A percentile compares a stretch with the other conserved stretches of the same genome.
Conservation (phyloP, 2,888 invertebrate species). For the Pterostichus madidus region DNA sequence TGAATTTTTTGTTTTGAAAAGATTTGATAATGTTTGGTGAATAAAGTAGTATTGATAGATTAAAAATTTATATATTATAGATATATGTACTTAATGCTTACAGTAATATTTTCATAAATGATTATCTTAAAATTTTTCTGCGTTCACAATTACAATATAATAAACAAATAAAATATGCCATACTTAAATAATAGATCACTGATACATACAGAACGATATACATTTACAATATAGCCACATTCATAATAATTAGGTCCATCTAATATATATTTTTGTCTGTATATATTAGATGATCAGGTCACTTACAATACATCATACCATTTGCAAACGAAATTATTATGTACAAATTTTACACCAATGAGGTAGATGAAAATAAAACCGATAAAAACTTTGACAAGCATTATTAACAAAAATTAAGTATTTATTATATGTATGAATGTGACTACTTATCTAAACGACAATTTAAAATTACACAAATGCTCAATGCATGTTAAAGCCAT, state of each 20-base stretch:
- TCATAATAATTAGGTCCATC: slow-evolving; percentile 61
- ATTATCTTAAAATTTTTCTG: slow-evolving; percentile 65
- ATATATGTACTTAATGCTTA: slow-evolving; percentile 65
- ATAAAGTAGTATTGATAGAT: slow-evolving; percentile 46
- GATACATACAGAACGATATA: slow-evolving; percentile 64
- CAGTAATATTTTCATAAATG: slow-evolving; percentile 62
- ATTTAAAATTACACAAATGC: slow-evolving; percentile 64
- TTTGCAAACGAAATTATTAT: slow-evolving; percentile 27
- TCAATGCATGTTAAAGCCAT: slow-evolving; percentile 64
- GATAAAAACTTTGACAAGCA: slow-evolving; percentile 31
- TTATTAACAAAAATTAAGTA: slow-evolving; percentile 51
- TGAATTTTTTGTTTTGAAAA: too few relatives aligned
- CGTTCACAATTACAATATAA: slow-evolving; percentile 66
- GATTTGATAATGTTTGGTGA: not conserved
- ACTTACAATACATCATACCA: slow-evolving; percentile 62
- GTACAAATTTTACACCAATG: slow-evolving; percentile 63
- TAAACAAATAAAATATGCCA: slow-evolving; percentile 63
- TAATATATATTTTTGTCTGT: slow-evolving; percentile 55
- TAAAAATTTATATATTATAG: slow-evolving; percentile 65
- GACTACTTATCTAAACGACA: slow-evolving; percentile 59
- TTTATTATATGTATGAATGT: slow-evolving; percentile 61
- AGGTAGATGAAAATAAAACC: slow-evolving; percentile 57
- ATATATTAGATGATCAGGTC: slow-evolving; percentile 66
- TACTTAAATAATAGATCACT: slow-evolving; percentile 64
- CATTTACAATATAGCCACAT: slow-evolving; percentile 65